Conservation (phyloP, 1,140 invertebrate species). For the Chymomyza costata region DNA sequence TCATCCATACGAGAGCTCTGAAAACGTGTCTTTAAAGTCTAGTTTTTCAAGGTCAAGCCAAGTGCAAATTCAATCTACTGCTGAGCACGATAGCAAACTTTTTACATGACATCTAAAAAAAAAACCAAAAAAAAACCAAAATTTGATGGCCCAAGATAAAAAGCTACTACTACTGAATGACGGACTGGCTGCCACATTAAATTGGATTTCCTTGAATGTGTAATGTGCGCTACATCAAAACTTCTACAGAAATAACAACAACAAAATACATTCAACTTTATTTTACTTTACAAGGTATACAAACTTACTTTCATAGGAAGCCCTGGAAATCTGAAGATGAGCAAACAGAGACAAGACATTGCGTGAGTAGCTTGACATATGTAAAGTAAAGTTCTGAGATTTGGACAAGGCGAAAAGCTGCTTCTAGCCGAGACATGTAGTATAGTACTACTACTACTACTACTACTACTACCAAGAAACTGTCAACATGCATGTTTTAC, state of each 20-base stretch:
- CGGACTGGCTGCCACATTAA: conserved; percentile 47
- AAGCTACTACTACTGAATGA: conserved; percentile 31
- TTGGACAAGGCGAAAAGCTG: conserved; percentile 53
- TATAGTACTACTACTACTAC: too few relatives aligned
- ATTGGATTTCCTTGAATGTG: conserved; percentile 68
- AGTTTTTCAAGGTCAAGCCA: too few relatives aligned
- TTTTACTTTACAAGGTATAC: too few relatives aligned
- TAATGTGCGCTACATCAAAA: conserved; percentile 68
- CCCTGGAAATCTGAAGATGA: conserved; percentile 20
- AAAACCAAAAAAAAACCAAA: conserved; percentile 13
- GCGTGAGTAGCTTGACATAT: conserved; percentile 30
- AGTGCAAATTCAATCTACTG: too few relatives aligned
- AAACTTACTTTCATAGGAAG: conserved; percentile 51
- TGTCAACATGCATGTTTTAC: conserved; percentile 9
- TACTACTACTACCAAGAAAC: conserved; percentile 11
- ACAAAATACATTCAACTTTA: too few relatives aligned
- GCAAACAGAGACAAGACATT: conserved; percentile 25
- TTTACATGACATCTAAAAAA: too few relatives aligned
- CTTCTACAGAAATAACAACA: conserved; percentile 43
- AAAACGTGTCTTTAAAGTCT: too few relatives aligned
- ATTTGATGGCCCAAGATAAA: conserved; percentile 55
- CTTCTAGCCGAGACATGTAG: too few relatives aligned
- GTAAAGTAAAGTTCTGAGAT: conserved; percentile 50
- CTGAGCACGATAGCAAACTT: too few relatives aligned
- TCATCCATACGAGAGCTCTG: too few relatives aligned